phyloP scores from a whole-genome alignment of 2,888 invertebrate genomes.

The Conchocele bisecta region DNA sequence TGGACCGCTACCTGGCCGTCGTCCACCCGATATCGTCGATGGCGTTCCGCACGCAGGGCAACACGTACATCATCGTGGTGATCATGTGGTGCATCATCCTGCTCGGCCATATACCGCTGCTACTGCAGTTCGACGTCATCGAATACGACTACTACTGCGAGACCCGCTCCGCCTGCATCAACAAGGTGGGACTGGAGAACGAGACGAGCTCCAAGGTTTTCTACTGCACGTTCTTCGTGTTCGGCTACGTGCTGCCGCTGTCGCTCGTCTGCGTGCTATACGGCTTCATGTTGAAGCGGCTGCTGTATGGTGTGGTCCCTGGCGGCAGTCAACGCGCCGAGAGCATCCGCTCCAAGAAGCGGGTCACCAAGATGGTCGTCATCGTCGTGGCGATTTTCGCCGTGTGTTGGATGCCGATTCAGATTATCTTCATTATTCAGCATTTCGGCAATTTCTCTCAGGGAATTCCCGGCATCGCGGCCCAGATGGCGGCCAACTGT shows the following conservation, averaged over 20 bases:
- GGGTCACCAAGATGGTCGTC: conserved; percentile 95
- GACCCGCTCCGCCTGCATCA: conserved; percentile 73
- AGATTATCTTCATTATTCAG: conserved; percentile 88
- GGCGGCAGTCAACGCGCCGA: conserved; percentile 90
- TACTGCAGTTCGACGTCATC: conserved; percentile 71
- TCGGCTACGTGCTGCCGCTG: conserved; percentile 94
- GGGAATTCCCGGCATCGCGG: conserved; percentile 84
- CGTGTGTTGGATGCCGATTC: conserved; percentile 96
- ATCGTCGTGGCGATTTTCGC: conserved; percentile 96
- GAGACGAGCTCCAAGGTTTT: conserved; percentile 52
- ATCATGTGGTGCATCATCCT: conserved; percentile 91
- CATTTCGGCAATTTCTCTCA: conserved; percentile 88
- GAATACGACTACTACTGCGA: conserved; percentile 81
- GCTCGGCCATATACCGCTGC: conserved; percentile 76
- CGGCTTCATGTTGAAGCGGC: conserved; percentile 92
- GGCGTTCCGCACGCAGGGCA: conserved; percentile 91
- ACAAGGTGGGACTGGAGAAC: conserved; percentile 39
- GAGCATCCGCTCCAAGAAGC: conserved; percentile 91
- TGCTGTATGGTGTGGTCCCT: conserved; percentile 91
- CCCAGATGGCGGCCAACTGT: conserved; percentile 80
- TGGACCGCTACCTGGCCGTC: conserved; percentile 95
- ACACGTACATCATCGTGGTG: conserved; percentile 90
- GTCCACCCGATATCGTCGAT: conserved; percentile 95
- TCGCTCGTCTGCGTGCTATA: conserved; percentile 93
- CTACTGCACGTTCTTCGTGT: conserved; percentile 87